Percentiles rank a stretch among this genome's conserved stretches.
phyloP scores from a whole-genome alignment of 2,113 vertebrate species.

The Xenus cinereus region DNA sequence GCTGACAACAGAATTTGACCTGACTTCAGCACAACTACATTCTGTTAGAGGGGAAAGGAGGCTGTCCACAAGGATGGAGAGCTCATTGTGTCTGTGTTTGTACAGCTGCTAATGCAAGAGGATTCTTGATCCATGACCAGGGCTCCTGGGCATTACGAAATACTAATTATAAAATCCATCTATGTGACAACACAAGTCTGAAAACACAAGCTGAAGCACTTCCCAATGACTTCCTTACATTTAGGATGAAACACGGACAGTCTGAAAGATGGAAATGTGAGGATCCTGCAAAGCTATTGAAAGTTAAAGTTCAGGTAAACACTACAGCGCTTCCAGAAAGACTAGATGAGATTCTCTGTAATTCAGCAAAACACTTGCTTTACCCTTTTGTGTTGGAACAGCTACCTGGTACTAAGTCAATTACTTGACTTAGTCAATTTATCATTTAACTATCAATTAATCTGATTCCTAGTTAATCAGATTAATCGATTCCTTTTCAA shows the following conservation, averaged over 20 bases:
- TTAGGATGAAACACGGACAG: background rate
- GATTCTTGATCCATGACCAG: background rate
- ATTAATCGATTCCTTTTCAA: background rate
- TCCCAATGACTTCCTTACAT: background rate
- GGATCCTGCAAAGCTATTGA: background rate
- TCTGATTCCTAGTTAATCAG: background rate
- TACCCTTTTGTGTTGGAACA: background rate
- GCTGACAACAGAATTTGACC: background rate
- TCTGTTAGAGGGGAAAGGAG: background rate
- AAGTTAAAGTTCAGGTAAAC: background rate
- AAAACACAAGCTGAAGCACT: background rate
- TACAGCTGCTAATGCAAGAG: background rate
- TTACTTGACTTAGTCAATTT: no score
- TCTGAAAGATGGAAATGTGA: background rate
- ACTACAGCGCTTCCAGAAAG: background rate
- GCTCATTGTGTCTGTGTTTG: background rate
- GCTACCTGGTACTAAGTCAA: background rate
- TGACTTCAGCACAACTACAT: background rate
- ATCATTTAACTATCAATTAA: background rate
- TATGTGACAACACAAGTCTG: background rate
- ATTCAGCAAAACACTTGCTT: background rate
- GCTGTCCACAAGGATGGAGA: background rate
- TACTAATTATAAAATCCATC: slow-evolving; percentile 16
- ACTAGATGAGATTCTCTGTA: background rate
- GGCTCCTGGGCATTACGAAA: background rate